Base-by-base conservation (phyloP, 2,113 vertebrate species). In the Mustela nigripes region DNA sequence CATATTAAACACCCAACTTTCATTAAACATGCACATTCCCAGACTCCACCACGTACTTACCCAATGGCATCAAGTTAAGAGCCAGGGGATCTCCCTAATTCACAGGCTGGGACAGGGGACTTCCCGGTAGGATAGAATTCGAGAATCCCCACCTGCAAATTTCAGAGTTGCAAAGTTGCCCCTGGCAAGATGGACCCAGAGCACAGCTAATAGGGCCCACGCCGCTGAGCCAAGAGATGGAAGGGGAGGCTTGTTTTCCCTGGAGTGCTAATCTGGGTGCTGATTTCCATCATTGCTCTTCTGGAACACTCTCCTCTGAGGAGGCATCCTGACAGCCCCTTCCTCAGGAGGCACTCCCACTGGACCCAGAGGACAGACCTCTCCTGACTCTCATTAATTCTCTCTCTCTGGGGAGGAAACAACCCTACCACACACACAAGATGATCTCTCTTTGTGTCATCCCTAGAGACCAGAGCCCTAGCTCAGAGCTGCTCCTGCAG, bases 301-400 rank as follows among this genome's bases (percentile, higher is more conserved):
- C 39, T 26, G 62, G 53, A 91, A 58, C 33, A 39, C 11, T 11
- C 82, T 81, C 42, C 94, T 80, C 3, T 0, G 62, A 58, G 63
- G 71, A 94, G 92, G 58, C 56, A 96, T 58, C n/a, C 71, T 53
- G 74, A 15, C 69, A 91, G 76, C 24, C 56, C 86, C 60, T 89
- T 67, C 71, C 65, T 63, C 53, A 53, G 63, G 60, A 88, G 69
- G 26, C 19, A 1, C 42, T 71, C 83, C 65, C 45, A 1, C 12
- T 26, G 31, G 83, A n/a, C 73, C 73, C 67, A 7, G 60, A 74
- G 56, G 86, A 95, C n/a, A 76, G 71, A 86, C 48, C 50, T 94
- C 96, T 45, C 74, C 39, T 26, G 56, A 48, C 91, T 95, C 71
- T 91, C 86, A 81, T 95, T 89, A 94, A 76, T 92, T 89, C 58